Conservation (phyloP, 2,888 invertebrate genomes). For the Xestoiulus laeticollis region DNA sequence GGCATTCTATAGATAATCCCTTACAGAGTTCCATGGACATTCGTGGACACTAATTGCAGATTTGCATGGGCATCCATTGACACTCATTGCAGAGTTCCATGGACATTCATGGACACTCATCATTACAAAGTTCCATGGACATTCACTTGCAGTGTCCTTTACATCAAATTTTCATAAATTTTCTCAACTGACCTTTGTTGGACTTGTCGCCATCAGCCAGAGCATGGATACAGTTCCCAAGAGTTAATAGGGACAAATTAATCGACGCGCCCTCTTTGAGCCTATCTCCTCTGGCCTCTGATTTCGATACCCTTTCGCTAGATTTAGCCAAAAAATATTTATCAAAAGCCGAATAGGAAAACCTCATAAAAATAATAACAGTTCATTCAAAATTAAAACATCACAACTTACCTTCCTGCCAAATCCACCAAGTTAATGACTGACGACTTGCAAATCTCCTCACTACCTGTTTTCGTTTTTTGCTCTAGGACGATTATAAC, state of each 20-base stretch:
- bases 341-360: not conserved
- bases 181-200: conserved; percentile 61
- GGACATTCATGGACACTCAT: too few species aligned
- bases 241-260: conserved; percentile 68
- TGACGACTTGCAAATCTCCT: conserved; percentile 67
- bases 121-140: too few species aligned
- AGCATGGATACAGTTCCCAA: conserved; percentile 69
- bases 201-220: conserved; percentile 62
- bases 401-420: conserved; percentile 67
- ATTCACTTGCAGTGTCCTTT: too few species aligned
- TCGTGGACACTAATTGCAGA: too few species aligned
- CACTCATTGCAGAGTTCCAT: too few species aligned
- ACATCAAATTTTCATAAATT: not conserved
- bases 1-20: too few species aligned
- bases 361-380: too few species aligned
- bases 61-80: too few species aligned
- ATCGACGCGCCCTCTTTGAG: conserved; percentile 71
- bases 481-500: conserved; percentile 69
- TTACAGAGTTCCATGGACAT: too few species aligned
- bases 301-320: conserved; percentile 69
- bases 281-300: conserved; percentile 69
- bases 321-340: conserved; percentile 3
- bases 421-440: conserved; percentile 70
- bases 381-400: not conserved
- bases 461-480: conserved; percentile 66